These are phyloP conservation scores for Drosophila subpulchrella DNA, from an alignment of 1,140 invertebrate genomes.

Conservation along the genomic window DNA sequence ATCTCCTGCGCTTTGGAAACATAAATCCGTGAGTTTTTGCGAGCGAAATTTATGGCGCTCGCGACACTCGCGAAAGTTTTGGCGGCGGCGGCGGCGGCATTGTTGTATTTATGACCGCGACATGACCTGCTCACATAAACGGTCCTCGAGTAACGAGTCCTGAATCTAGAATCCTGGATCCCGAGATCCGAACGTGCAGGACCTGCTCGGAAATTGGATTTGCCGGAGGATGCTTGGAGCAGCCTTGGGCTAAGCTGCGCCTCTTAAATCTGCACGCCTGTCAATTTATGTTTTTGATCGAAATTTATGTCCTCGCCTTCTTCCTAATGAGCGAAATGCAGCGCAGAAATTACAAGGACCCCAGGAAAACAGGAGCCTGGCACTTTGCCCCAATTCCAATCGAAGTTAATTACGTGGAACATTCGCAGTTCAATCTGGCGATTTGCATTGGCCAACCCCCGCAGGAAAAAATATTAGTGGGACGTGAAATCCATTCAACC, in stretches of 20 bases:
- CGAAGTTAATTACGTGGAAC: constrained; percentile 75
- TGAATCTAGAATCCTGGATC: constrained; percentile 9
- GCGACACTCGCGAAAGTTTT: constrained; percentile 76
- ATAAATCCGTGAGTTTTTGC: constrained; percentile 83
- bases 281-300: constrained; percentile 77
- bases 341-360: constrained; percentile 22
- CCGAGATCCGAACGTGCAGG: constrained; percentile 60
- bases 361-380: constrained; percentile 41
- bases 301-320: constrained; percentile 57
- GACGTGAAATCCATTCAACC: constrained; percentile 70
- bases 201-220: constrained; percentile 71
- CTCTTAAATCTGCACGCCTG: constrained; percentile 71
- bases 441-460: constrained; percentile 56
- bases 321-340: constrained; percentile 57
- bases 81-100: constrained; percentile 61
- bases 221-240: constrained; percentile 29
- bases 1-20: constrained; percentile 67
- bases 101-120: constrained; percentile 84
- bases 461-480: background rate
- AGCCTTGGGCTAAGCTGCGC: constrained; percentile 30
- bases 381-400: constrained; percentile 66
- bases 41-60: constrained; percentile 76
- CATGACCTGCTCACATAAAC: constrained; percentile 79
- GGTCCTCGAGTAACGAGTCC: constrained; percentile 26
- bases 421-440: constrained; percentile 23